These are phyloP conservation scores for Meloe dianella DNA, from an alignment of 2,888 invertebrate species.

Conservation along the genomic window DNA sequence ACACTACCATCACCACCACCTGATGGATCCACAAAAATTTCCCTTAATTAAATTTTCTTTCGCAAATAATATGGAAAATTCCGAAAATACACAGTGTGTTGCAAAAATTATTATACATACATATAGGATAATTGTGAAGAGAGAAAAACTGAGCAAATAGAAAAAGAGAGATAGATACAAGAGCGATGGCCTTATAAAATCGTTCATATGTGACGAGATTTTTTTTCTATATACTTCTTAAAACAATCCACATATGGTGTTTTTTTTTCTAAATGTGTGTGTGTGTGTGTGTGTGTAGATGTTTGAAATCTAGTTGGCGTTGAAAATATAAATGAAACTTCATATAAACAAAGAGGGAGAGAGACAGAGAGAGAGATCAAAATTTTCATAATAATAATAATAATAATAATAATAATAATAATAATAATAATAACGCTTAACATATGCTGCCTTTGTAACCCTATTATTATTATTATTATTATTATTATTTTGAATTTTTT, in stretches of 20 bases:
- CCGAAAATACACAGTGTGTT: too few species aligned
- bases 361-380: neutral
- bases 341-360: neutral
- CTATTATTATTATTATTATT: neutral
- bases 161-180: neutral
- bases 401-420: too few species aligned
- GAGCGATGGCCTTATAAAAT: slow-evolving; percentile 5
- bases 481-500: too few species aligned
- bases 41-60: too few species aligned
- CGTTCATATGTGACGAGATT: neutral
- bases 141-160: neutral
- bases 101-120: too few species aligned
- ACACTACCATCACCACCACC: too few species aligned
- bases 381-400: neutral
- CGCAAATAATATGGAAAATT: neutral
- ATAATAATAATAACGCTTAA: too few species aligned
- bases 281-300: too few species aligned
- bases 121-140: neutral
- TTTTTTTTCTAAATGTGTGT: neutral
- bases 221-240: neutral
- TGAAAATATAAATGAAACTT: neutral
- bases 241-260: slow-evolving; percentile 5
- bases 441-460: too few species aligned
- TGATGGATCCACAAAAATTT: too few species aligned
- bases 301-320: slow-evolving; percentile 5